These are phyloP conservation scores for Drosophila orena DNA, from an alignment of 1,140 invertebrate genomes.

Conservation along the genomic window DNA sequence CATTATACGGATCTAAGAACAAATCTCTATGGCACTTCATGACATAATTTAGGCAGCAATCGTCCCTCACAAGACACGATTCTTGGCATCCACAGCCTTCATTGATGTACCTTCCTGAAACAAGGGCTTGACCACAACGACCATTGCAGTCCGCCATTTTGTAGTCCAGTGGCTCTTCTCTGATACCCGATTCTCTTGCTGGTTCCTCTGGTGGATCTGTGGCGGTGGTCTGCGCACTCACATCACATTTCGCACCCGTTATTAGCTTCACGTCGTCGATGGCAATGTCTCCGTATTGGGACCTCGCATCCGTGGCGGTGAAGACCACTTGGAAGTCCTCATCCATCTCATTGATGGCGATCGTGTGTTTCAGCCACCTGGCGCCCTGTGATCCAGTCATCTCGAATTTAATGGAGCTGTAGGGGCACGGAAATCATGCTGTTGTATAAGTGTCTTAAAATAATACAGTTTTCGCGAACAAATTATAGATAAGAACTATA, in stretches of 20 bases:
- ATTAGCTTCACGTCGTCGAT: conserved; percentile 80
- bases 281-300: conserved; percentile 70
- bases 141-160: not conserved
- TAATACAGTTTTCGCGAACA: too few relatives aligned
- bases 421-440: too few relatives aligned
- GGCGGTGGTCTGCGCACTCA: conserved; percentile 20
- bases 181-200: not conserved
- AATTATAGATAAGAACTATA: not conserved
- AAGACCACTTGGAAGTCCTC: conserved; percentile 74
- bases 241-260: conserved; percentile 55
- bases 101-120: not conserved
- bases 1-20: not conserved
- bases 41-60: not conserved
- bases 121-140: not conserved
- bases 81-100: not conserved
- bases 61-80: not conserved
- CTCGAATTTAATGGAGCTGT: conserved; percentile 36
- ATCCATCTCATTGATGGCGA: conserved; percentile 62
- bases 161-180: not conserved
- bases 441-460: too few relatives aligned
- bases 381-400: conserved; percentile 52
- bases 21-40: not conserved
- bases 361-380: conserved; percentile 67
- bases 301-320: conserved; percentile 43
- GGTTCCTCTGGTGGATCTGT: conserved; percentile 10